Conservation (phyloP, 2,888 invertebrate species). For the Heliconius ethilla region DNA sequence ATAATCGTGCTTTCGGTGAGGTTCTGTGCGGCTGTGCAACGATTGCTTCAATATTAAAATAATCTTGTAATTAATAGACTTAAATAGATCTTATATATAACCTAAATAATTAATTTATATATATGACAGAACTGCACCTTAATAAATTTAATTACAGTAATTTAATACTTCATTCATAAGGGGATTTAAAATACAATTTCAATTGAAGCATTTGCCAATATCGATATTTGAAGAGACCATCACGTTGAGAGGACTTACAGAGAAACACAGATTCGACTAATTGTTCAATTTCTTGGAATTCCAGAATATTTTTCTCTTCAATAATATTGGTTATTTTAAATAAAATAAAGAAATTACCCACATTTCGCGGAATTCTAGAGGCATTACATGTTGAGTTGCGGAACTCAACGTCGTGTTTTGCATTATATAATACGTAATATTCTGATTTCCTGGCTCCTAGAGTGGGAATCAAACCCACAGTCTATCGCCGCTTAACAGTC, state of each 20-base stretch:
- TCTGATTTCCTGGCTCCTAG: too few relatives aligned
- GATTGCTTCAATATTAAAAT: not conserved
- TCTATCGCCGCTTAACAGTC: too few relatives aligned
- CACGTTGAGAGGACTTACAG: not conserved
- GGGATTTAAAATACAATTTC: conserved; percentile 2
- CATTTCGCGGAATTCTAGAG: too few relatives aligned
- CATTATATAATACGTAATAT: too few relatives aligned
- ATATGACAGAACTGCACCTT: not conserved
- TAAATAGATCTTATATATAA: not conserved
- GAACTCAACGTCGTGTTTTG: too few relatives aligned
- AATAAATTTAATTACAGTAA: not conserved
- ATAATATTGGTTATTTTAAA: too few relatives aligned
- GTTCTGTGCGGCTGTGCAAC: too few relatives aligned
- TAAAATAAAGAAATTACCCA: too few relatives aligned
- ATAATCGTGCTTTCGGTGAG: not conserved
- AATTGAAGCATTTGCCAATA: not conserved
- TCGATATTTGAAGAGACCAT: conserved; percentile 12
- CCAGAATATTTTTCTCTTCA: too few relatives aligned
- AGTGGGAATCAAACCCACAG: too few relatives aligned
- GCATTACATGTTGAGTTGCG: too few relatives aligned
- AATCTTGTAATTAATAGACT: not conserved
- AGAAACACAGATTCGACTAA: not conserved
- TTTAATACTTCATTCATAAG: not conserved
- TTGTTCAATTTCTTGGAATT: not conserved
- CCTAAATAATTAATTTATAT: not conserved